These are phyloP conservation scores for Dufourea novaeangliae DNA, from an alignment of 1,140 invertebrate genomes.

Conservation along the genomic window DNA sequence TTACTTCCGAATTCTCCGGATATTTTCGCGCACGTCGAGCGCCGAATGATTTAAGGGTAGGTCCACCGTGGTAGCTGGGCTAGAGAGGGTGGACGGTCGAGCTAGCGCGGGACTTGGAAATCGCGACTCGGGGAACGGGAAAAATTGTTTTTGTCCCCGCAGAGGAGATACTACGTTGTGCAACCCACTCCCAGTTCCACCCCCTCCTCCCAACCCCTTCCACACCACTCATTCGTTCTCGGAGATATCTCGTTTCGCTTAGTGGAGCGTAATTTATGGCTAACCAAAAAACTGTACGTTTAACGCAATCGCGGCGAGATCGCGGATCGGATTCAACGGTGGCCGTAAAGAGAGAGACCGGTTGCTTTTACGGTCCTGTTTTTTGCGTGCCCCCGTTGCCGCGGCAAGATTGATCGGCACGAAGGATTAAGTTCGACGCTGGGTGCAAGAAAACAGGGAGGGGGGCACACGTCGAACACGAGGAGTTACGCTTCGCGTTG, in stretches of 20 bases:
- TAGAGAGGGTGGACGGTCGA: background rate
- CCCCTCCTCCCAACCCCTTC: background rate
- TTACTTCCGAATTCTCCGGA: conserved; percentile 77
- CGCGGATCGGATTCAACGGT: background rate
- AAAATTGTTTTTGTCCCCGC: conserved; percentile 47
- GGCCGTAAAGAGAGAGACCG: background rate
- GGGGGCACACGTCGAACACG: background rate
- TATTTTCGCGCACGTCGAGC: conserved; percentile 72
- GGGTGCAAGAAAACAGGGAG: background rate
- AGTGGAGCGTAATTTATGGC: conserved; percentile 34
- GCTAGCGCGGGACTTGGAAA: conserved; percentile 23
- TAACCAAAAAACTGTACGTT: conserved; percentile 18
- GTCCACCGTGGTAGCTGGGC: background rate
- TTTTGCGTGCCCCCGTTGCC: background rate
- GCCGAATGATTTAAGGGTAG: conserved; percentile 69
- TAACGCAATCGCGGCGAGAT: conserved; percentile 34
- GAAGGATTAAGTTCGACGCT: background rate
- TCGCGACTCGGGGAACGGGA: conserved; percentile 19
- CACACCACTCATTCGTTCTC: conserved; percentile 1
- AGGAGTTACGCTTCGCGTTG: background rate
- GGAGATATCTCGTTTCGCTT: conserved; percentile 16
- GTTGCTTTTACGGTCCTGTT: background rate
- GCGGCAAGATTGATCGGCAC: conserved; percentile 16
- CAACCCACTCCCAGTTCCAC: background rate
- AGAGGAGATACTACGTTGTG: conserved; percentile 17